Conservation (phyloP, 2,888 invertebrate species). For the Drosophila macrothrix region DNA sequence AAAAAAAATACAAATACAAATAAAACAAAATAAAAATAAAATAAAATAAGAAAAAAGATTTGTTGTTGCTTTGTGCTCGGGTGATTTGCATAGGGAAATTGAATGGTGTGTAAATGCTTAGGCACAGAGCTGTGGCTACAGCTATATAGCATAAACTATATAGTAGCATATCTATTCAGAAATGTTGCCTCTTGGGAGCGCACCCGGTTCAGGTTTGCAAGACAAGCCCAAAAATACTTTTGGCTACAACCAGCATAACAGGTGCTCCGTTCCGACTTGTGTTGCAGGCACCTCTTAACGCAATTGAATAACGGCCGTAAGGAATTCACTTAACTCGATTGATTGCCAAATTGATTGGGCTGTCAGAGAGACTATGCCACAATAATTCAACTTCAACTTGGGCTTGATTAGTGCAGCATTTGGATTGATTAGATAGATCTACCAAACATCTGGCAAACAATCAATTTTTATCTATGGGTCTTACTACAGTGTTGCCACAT, state of each 20-base stretch:
- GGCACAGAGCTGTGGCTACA: neutral
- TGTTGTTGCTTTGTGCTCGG: conserved; percentile 39
- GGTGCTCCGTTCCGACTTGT: conserved; percentile 16
- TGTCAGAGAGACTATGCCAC: conserved; percentile 10
- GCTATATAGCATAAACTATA: neutral
- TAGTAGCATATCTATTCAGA: conserved; percentile 1
- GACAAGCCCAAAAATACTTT: conserved; percentile 17
- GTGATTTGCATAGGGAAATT: conserved; percentile 77
- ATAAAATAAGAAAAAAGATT: conserved; percentile 33
- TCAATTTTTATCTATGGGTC: neutral
- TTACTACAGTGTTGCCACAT: neutral
- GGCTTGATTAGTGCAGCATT: neutral
- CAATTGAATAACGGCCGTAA: conserved; percentile 17
- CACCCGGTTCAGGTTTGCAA: conserved; percentile 34
- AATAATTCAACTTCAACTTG: neutral
- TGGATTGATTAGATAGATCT: neutral
- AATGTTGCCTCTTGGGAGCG: conserved; percentile 10
- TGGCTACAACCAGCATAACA: conserved; percentile 50
- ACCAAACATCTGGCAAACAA: neutral
- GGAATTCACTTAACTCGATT: conserved; percentile 6
- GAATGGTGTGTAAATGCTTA: conserved; percentile 58
- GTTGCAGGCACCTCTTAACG: conserved; percentile 29
- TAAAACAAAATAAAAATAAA: conserved; percentile 18
- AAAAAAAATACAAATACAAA: too few relatives aligned
- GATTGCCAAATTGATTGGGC: conserved; percentile 12